Conservation (phyloP, 2,888 invertebrate genomes). For the Diplazon laetatorius region DNA sequence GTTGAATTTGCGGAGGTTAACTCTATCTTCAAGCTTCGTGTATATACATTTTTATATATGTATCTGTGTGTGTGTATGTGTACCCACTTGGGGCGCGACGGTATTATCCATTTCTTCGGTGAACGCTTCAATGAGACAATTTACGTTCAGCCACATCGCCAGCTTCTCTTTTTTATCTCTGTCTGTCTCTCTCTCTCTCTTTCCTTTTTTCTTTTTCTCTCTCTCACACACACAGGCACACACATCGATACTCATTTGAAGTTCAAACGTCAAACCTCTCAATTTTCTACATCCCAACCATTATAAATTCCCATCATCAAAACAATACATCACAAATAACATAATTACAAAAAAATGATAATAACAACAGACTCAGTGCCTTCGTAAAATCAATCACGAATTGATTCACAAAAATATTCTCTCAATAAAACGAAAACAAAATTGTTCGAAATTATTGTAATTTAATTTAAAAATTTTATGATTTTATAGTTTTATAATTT, state of each 20-base stretch:
- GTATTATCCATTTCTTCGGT: constrained; percentile 8
- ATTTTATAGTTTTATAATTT: too few species aligned
- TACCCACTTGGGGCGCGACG: neutral
- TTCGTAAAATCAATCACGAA: too few species aligned
- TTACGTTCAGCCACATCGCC: neutral
- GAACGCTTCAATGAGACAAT: constrained; percentile 11
- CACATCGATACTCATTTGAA: neutral
- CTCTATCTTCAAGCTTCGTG: constrained; percentile 3
- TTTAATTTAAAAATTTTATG: too few species aligned
- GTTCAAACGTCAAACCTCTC: neutral
- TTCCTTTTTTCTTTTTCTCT: too few species aligned
- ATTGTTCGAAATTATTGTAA: too few species aligned
- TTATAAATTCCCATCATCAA: neutral
- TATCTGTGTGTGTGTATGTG: too few species aligned
- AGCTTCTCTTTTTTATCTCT: too few species aligned
- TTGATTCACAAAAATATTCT: too few species aligned
- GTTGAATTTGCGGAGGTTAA: constrained; percentile 26
- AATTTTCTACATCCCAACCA: neutral
- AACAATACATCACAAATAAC: neutral
- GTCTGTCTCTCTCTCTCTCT: too few species aligned
- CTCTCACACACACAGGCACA: neutral
- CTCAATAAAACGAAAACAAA: too few species aligned
- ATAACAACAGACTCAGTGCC: too few species aligned
- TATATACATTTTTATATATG: too few species aligned
- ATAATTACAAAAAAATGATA: neutral